Evolutionary conservation across 2,888 invertebrate genomes (phyloP).

Genomic region (Phalera bucephala): DNA sequence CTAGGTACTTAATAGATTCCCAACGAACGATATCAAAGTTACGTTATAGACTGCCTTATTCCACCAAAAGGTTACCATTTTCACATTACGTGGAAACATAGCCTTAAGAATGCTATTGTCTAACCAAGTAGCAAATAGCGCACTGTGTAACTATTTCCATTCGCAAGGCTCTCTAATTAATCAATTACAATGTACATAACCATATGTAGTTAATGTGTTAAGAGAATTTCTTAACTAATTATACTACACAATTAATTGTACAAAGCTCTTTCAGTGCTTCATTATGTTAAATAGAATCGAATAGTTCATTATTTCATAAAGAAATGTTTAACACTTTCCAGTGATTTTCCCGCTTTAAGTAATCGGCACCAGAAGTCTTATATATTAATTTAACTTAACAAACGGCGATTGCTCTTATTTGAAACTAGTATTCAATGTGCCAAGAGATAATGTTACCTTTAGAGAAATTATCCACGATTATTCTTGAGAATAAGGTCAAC

Average conservation of each 20-base stretch:
- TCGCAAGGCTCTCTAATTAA: conserved; percentile 30
- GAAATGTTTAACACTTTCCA: too few relatives aligned
- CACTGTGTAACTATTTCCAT: conserved; percentile 29
- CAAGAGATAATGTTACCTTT: neutral
- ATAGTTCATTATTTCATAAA: too few relatives aligned
- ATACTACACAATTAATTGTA: too few relatives aligned
- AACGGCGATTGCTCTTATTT: conserved; percentile 19
- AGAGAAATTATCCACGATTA: neutral
- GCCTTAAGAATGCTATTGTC: conserved; percentile 34
- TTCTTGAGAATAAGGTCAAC: neutral
- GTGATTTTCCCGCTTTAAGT: too few relatives aligned
- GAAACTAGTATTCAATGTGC: conserved; percentile 4
- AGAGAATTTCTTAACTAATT: conserved; percentile 15
- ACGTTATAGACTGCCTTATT: conserved; percentile 19
- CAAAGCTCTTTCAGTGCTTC: too few relatives aligned
- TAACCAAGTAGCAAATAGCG: conserved; percentile 26
- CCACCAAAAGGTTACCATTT: conserved; percentile 33
- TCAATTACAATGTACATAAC: conserved; percentile 22
- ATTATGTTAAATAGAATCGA: too few relatives aligned
- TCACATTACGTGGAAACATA: conserved; percentile 31
- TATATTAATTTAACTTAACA: neutral
- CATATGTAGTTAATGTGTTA: conserved; percentile 1
- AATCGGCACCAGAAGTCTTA: too few relatives aligned
- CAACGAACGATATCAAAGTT: conserved; percentile 24
- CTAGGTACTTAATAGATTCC: conserved; percentile 21